phyloP scores from a whole-genome alignment of 2,888 invertebrate species.

The Marasmarcha lunaedactyla region DNA sequence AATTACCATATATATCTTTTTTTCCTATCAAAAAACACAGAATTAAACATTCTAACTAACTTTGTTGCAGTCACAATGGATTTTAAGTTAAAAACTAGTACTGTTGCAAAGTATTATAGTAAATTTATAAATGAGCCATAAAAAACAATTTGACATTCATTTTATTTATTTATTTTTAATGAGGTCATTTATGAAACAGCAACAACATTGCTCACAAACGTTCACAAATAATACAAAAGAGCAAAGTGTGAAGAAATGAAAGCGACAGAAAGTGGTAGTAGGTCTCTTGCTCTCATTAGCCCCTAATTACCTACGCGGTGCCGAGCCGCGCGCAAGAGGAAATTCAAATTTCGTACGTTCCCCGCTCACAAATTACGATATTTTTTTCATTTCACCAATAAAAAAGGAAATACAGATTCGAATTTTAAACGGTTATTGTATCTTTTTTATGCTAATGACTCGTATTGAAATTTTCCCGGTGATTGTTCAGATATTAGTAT shows the following conservation, averaged over 20 bases:
- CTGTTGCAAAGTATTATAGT: too few relatives aligned
- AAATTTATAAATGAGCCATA: too few relatives aligned
- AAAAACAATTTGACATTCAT: too few relatives aligned
- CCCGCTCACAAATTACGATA: constrained; percentile 52
- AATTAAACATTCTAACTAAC: too few relatives aligned
- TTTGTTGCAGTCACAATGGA: too few relatives aligned
- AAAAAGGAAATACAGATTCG: constrained; percentile 53
- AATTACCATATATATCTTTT: too few relatives aligned
- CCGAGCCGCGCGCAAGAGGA: constrained; percentile 36
- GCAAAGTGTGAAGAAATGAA: constrained; percentile 37
- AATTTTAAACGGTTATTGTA: constrained; percentile 68
- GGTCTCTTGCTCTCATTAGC: constrained; percentile 56
- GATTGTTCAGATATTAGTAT: constrained; percentile 40
- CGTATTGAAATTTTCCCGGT: constrained; percentile 55
- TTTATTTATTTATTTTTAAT: too few relatives aligned
- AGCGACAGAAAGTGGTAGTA: constrained; percentile 22
- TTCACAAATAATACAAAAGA: too few relatives aligned
- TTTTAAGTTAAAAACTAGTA: too few relatives aligned
- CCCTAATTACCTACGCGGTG: constrained; percentile 50
- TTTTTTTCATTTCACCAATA: constrained; percentile 36
- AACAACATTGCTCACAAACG: too few relatives aligned
- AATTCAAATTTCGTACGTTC: constrained; percentile 54
- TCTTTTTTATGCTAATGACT: constrained; percentile 65
- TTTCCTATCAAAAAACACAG: too few relatives aligned
- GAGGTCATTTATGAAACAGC: too few relatives aligned